Base-by-base conservation (phyloP, 2,888 invertebrate species). In the Pteria penguin region DNA sequence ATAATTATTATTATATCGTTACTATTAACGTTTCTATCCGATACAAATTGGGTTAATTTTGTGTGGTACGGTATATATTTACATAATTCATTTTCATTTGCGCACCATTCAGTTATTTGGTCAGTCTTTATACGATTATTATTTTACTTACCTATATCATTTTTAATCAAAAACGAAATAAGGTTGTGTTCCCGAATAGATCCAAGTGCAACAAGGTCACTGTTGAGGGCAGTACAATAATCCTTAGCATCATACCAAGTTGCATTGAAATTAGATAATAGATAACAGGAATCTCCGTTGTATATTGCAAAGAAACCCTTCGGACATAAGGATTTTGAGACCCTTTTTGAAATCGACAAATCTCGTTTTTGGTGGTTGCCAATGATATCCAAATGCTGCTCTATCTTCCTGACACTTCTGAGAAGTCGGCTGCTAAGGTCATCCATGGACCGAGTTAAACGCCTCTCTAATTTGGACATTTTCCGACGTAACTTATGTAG, bases 231-330 rank as follows among this genome's bases (percentile, higher is more conserved):
- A 22, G 78, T 62, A 79, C 90, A 90, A 78, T 85, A 88, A 55
- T 88, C 88, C 27, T 86, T 75, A 3, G 90, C 89, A 66, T 88
- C 85, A 62, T 86, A 86, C 90, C 89, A 90, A 4, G 86, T 84
- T 0, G 87, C 80, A 69, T 89, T 88, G 72, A 89, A 89, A 11
- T 69, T 84, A 4, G 90, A 87, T 52, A 90, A 82, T 75, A 87
- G 68, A 61, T 89, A 90, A 78, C 89, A 90, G 11, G 84, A 84
- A 0, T 78, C 67, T 86, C 88, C 88, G 58, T 85, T 85, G 24
- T 87, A 86, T 5, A 87, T 63, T 0, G 83, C 75, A 3, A 81
- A 62, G 79, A 89, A 90, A 14, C 86, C 85, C n/a, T 79, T 33
- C 3, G 90, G 89, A 78, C 90, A 90, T 11, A 24, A 29, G 22